phyloP scores from a whole-genome alignment of 2,888 invertebrate genomes.

The Drosophila borborema region DNA sequence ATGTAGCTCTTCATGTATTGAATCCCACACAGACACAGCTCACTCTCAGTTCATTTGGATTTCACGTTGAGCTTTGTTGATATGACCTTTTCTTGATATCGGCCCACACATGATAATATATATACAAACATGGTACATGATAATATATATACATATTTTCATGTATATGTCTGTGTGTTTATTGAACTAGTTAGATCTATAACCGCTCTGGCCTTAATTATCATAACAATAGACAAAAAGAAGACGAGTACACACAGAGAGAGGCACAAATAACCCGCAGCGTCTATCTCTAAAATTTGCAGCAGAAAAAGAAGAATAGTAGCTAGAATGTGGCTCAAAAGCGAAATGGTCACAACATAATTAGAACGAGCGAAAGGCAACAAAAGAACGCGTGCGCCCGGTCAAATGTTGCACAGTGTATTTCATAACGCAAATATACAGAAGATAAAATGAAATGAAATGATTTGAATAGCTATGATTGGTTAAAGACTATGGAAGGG shows the following conservation, averaged over 20 bases:
- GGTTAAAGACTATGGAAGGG: background rate
- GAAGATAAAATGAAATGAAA: conserved; percentile 3
- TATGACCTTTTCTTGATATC: conserved; percentile 31
- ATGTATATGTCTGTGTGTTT: conserved; percentile 28
- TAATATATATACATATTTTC: too few relatives aligned
- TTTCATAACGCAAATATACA: conserved; percentile 24
- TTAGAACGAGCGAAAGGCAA: conserved; percentile 72
- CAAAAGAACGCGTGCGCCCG: conserved; percentile 33
- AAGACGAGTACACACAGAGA: background rate
- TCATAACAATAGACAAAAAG: conserved; percentile 69
- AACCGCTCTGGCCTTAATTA: conserved; percentile 77
- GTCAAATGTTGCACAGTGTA: conserved; percentile 66
- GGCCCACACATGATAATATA: conserved; percentile 31
- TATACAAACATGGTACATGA: too few relatives aligned
- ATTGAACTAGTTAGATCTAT: conserved; percentile 75
- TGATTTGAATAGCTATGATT: conserved; percentile 14
- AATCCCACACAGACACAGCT: conserved; percentile 31
- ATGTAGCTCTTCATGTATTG: conserved; percentile 47
- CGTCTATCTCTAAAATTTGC: conserved; percentile 30
- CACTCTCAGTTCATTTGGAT: conserved; percentile 30
- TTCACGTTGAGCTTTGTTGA: conserved; percentile 50
- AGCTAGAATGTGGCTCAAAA: conserved; percentile 51
- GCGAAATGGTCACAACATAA: conserved; percentile 60
- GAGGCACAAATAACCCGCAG: conserved; percentile 47
- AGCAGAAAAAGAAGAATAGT: conserved; percentile 32